These are phyloP conservation scores for Ceraclea dissimilis DNA, from an alignment of 2,888 invertebrate genomes.

Conservation along the genomic window DNA sequence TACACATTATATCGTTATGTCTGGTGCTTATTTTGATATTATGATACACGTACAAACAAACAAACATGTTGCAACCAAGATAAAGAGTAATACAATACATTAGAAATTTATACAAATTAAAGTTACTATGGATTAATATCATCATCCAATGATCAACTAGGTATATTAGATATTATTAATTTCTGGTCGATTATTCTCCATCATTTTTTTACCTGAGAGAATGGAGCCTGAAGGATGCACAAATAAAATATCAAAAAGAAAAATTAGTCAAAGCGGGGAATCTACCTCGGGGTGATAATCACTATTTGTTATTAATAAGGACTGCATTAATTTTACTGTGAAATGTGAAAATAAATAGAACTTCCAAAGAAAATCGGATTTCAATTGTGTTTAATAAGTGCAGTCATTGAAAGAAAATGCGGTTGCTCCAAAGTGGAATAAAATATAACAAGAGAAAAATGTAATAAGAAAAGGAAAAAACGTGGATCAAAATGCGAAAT, in stretches of 20 bases:
- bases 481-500: constrained; percentile 19
- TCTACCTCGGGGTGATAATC: not conserved
- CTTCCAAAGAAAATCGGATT: no score
- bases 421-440: constrained; percentile 22
- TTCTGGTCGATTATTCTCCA: constrained; percentile 29
- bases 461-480: constrained; percentile 14
- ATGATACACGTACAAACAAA: constrained; percentile 4
- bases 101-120: constrained; percentile 20
- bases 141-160: no score
- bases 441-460: constrained; percentile 12
- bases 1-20: no score
- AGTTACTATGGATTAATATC: constrained; percentile 22
- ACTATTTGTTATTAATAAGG: not conserved
- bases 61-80: constrained; percentile 21
- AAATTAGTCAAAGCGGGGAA: constrained; percentile 45
- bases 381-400: constrained; percentile 10
- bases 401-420: constrained; percentile 22
- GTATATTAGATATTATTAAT: no score
- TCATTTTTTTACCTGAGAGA: constrained; percentile 72
- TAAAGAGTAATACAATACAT: constrained; percentile 14
- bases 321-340: not conserved
- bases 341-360: not conserved
- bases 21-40: no score
- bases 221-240: constrained; percentile 75
- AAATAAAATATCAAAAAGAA: constrained; percentile 51